Percentiles rank a stretch among this genome's conserved stretches.
These are phyloP conservation scores for Xestia rhomboidea DNA, from an alignment of 2,888 invertebrate species.

Conservation along the genomic window DNA sequence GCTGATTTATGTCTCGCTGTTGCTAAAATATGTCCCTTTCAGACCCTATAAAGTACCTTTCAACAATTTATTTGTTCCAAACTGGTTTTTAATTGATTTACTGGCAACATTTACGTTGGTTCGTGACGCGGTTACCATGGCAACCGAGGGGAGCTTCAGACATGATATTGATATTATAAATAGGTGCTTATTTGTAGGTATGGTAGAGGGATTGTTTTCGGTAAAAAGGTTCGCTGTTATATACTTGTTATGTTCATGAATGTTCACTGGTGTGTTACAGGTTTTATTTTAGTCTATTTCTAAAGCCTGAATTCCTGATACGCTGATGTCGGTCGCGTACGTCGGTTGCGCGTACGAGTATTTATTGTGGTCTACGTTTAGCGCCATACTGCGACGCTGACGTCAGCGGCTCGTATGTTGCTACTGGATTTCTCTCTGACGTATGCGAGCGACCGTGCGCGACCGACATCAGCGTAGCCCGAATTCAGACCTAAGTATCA, in stretches of 20 bases:
- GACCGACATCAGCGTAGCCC: too few species aligned
- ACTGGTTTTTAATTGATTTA: constrained; percentile 67
- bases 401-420: too few species aligned
- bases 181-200: constrained; percentile 67
- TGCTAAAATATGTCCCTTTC: constrained; percentile 82
- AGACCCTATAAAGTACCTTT: constrained; percentile 65
- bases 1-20: constrained; percentile 81
- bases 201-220: constrained; percentile 65
- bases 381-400: too few species aligned
- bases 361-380: too few species aligned
- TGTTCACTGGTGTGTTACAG: background rate
- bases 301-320: background rate
- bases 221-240: constrained; percentile 36
- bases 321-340: too few species aligned
- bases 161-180: constrained; percentile 75
- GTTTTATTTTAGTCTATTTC: background rate
- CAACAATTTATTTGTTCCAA: constrained; percentile 59
- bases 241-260: constrained; percentile 12
- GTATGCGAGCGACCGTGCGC: too few species aligned
- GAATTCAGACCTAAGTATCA: too few species aligned
- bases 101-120: constrained; percentile 60
- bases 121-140: constrained; percentile 77
- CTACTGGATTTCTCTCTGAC: too few species aligned
- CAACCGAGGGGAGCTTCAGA: constrained; percentile 79
- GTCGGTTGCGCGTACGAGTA: too few species aligned